Percentiles rank a stretch among this genome's conserved stretches.
phyloP scores from a whole-genome alignment of 1,140 invertebrate species.

The Lepidostoma basale region DNA sequence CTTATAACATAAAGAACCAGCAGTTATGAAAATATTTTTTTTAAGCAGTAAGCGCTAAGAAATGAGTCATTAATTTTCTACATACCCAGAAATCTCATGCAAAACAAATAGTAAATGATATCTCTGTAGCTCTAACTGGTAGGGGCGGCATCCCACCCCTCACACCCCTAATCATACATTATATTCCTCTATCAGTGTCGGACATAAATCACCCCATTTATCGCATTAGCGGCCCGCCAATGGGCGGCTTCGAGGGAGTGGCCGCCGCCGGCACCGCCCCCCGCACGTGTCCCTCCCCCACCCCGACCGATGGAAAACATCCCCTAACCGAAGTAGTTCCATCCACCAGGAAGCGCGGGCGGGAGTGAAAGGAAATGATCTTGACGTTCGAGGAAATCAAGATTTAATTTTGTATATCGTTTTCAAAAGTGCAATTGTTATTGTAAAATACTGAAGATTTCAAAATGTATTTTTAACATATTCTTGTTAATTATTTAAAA shows the following conservation, averaged over 20 bases:
- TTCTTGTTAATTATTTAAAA: too few species aligned
- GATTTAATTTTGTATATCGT: too few species aligned
- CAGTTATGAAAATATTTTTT: too few species aligned
- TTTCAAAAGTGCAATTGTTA: too few species aligned
- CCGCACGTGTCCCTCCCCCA: conserved; percentile 25
- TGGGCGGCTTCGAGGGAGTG: conserved; percentile 21
- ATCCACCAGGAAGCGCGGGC: not conserved
- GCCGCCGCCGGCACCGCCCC: conserved; percentile 6
- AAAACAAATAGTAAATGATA: conserved; percentile 11
- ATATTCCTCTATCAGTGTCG: conserved; percentile 33
- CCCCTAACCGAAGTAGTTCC: not conserved
- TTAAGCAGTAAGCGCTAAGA: too few species aligned
- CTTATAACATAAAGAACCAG: too few species aligned
- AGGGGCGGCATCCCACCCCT: conserved; percentile 6
- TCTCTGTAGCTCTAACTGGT: not conserved
- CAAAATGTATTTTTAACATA: too few species aligned
- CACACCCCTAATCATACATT: conserved; percentile 25
- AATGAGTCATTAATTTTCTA: too few species aligned
- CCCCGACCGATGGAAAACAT: conserved; percentile 7
- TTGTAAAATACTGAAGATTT: too few species aligned
- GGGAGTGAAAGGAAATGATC: too few species aligned
- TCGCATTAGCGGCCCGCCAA: conserved; percentile 38
- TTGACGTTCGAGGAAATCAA: too few species aligned
- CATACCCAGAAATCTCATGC: too few species aligned
- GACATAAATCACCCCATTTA: conserved; percentile 45